A percentile compares a stretch with the other conserved stretches of the same genome.
These are phyloP conservation scores for Elgaria multicarinata DNA, from an alignment of 2,113 vertebrate genomes.

Conservation along the genomic window DNA sequence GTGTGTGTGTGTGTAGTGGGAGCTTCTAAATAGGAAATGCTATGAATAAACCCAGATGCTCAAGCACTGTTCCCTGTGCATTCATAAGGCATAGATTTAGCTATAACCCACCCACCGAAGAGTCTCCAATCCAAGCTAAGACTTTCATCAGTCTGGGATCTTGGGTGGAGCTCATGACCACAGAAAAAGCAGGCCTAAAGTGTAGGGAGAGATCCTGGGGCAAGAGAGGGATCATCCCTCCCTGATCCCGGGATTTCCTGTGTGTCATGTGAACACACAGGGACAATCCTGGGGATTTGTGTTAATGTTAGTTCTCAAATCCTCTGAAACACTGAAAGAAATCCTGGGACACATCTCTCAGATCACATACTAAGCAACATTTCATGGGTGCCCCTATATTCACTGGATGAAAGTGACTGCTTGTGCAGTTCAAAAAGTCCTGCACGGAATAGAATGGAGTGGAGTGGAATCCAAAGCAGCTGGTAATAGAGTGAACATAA, in stretches of 20 bases:
- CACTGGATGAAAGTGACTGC: neutral
- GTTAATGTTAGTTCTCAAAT: neutral
- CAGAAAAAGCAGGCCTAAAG: no score
- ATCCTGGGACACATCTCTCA: neutral
- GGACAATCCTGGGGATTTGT: no score
- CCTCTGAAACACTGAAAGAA: neutral
- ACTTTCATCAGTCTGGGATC: no score
- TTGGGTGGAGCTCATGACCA: no score
- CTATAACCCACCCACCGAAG: no score
- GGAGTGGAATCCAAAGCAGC: neutral
- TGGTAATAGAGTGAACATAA: neutral
- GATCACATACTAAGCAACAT: neutral
- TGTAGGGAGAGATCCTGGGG: no score
- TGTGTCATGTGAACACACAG: no score
- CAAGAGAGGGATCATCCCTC: no score
- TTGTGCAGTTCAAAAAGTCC: neutral
- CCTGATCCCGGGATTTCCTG: no score
- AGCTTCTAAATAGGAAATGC: neutral
- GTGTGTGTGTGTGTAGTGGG: neutral
- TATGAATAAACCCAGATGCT: neutral
- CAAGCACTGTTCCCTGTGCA: neutral
- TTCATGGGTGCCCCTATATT: neutral
- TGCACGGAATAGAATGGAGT: neutral
- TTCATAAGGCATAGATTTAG: neutral
- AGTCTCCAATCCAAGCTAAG: no score